Base-by-base conservation (phyloP, 2,888 invertebrate genomes). In the Dicranocentrus wangi region DNA sequence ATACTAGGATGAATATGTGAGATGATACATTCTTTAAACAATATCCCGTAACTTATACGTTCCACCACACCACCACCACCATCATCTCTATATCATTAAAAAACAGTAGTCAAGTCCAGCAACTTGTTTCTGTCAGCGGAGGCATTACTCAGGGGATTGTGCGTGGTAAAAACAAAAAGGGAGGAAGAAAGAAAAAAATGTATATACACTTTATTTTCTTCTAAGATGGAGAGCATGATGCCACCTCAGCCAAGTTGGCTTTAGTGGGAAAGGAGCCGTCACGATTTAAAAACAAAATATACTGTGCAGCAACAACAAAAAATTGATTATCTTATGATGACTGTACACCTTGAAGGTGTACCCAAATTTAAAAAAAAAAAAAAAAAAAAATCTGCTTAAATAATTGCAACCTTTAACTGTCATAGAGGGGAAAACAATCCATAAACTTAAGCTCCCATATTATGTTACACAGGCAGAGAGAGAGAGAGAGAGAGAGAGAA, bases 121-220 rank as follows among this genome's bases (percentile, higher is more conserved):
- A 80, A 80, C 80, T 80, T 80, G 80, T 80, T 80, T 53, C 73
- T 80, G 80, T 73, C 80, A 80, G 80, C 71, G 66, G 60, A n/a
- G 65, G 51, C 69, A 68, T 80, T 65, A 69, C 32, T 61, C 68
- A 72, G 65, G 23, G 32, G 25, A 28, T 43, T 65, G 65, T 42
- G 32, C 21, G 7, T 8, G 39, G 13, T 27, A 28, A 68, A 47
- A 68, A 42, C 43, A 15, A 23, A n/a, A n/a, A n/a, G n/a, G n/a
- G n/a, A n/a, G n/a, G 10, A 47, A 47, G 10, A 47, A n/a, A 32
- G 47, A 47, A n/a, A 47, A 39, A 47, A 47, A 66, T 25, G 1
- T 28, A 69, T n/a, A n/a, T n/a, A n/a, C n/a, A n/a, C n/a, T n/a
- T n/a, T n/a, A n/a, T n/a, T n/a, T n/a, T n/a, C n/a, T n/a, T n/a